Conservation (phyloP, 2,113 vertebrate genomes). For the Coturnix japonica region DNA sequence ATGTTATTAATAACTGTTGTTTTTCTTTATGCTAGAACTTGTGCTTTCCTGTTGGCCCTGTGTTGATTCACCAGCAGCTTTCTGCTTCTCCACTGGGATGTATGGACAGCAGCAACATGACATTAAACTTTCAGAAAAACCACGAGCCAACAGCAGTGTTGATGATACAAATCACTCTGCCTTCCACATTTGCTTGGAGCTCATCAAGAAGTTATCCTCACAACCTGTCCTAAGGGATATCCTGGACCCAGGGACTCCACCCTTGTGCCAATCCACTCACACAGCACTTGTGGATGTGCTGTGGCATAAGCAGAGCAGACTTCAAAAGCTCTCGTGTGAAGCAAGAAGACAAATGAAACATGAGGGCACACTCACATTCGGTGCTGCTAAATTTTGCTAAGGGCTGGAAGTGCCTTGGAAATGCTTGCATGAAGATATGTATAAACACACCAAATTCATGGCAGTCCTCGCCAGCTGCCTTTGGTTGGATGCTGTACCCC, state of each 20-base stretch:
- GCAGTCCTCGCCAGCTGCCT: not conserved
- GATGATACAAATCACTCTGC: not conserved
- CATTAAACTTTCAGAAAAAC: not conserved
- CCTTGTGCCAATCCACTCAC: not conserved
- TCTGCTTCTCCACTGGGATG: not conserved
- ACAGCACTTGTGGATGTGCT: not conserved
- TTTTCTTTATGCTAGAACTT: not conserved
- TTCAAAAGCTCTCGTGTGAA: not conserved
- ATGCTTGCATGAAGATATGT: not conserved
- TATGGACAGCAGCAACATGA: no score
- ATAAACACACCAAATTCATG: not conserved
- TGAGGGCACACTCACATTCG: not conserved
- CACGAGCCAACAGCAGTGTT: not conserved
- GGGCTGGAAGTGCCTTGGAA: not conserved
- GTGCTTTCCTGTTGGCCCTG: not conserved
- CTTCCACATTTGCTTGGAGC: not conserved
- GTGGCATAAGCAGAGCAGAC: fast-evolving
- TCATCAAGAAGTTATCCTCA: not conserved
- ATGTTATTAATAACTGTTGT: fast-evolving
- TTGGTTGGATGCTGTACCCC: not conserved
- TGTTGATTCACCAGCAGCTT: not conserved
- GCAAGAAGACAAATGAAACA: not conserved
- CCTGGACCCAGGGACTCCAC: not conserved
- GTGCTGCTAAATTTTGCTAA: fast-evolving
- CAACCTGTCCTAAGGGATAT: not conserved